Base-by-base conservation (phyloP, 2,113 vertebrate species). In the Seriola dumerili region DNA sequence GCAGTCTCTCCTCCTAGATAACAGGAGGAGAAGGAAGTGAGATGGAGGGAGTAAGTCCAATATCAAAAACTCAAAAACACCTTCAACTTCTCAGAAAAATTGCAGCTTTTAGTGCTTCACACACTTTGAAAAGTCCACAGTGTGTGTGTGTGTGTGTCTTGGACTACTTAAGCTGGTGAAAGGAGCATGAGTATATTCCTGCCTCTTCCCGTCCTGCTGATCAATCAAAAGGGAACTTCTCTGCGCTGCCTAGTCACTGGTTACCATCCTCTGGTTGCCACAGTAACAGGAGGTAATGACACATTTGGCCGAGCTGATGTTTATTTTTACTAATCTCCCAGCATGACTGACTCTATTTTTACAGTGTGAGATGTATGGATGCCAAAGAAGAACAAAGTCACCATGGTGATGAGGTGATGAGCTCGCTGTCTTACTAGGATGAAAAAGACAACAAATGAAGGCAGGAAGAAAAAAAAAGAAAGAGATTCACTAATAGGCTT, bases 281-380 rank as follows among this genome's bases (percentile, higher is more conserved):
- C 85, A 77, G 92, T 80, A 91, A 92, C 89, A 23, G 82, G 67
- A 78, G 79, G 73, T 84, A 88, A 74, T 74, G 81, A 90, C 86
- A 90, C 74, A 89, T 90, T 87, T 86, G 78, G 81, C 79, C 17
- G 59, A 85, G 81, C 61, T 63, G 72, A 82, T 87, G 89, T 87
- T 91, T 93, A 90, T 89, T 91, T 89, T 87, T 84, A 67, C 88
- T 83, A 79, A 83, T 90, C 76, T 89, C 80, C 38, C 76, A 57
- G 79, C 82, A 59, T 78, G 76, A 78, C 79, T n/a, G 85, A 66
- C 40, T 86, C 76, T 87, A 87, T 91, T 91, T 89, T 85, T 85
- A 85, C 82, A 61, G 74, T 9, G 72, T 42, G 69, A 61, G 78
- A 76, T 36, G 23, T 75, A 80, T 72, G 68, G 76, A 76, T 75